Base-by-base conservation (phyloP, 2,888 invertebrate species). In the Melanophora roralis region DNA sequence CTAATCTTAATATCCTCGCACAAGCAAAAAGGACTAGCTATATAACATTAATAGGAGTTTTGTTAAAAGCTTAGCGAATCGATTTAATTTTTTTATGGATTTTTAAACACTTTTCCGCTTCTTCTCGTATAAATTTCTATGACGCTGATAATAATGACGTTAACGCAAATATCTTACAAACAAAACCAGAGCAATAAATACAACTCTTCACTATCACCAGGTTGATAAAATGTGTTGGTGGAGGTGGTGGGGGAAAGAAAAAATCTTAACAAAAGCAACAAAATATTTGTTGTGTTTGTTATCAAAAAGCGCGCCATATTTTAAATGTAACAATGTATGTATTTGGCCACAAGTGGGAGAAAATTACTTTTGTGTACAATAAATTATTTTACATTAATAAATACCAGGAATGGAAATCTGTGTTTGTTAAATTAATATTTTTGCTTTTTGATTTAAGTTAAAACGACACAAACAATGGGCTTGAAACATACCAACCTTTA, bases 171-270 rank as follows among this genome's bases (percentile, higher is more conserved):
- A 53, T 36, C 27, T 9, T 36, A 45, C 16, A 45, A 32, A 36
- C 64, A 55, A 21, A 43, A 8, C 23, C 23, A 49, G 27, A 12
- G 12, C 55, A 19, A 71, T 27, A 27, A 5, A 60, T n/a, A 51
- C 6, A 32, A 62, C 53, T 32, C 21, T 27, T 27, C 6, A 27
- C 6, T 27, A 65, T 45, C 62, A 73, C 49, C 49, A 49, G 40
- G 49, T 74, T 74, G 21, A 49, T 14, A 12, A 51, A 72, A 0
- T 74, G 65, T 55, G 72, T 73, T 73, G 72, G 73, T 49, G 49
- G 49, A 16, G 34, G 34, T 57, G 12, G n/a, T n/a, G n/a, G n/a
- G n/a, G n/a, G n/a, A 12, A 40, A 7, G 47, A 36, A 27, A 27
- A 59, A 53, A 32, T 49, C 51, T 32, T 21, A 11, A 23, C 34